Percentiles rank a stretch among this genome's conserved stretches.
phyloP scores from a whole-genome alignment of 2,113 vertebrate species.

The Micronycteris hirsuta region DNA sequence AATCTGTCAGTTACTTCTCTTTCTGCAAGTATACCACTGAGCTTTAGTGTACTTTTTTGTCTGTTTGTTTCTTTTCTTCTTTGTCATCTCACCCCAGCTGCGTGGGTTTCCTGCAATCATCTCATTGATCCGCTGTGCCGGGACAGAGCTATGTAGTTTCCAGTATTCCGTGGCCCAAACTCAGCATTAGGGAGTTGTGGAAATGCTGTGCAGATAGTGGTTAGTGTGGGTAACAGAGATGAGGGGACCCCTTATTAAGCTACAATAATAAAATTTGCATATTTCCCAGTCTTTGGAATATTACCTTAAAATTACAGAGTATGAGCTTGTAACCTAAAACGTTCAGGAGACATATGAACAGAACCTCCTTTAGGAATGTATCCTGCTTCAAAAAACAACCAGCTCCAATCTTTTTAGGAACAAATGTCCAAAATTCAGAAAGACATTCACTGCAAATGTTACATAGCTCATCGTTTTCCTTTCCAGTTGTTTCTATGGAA shows the following conservation, averaged over 20 bases:
- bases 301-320: neutral
- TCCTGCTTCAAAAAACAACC: neutral
- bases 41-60: neutral
- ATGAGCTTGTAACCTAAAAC: neutral
- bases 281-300: neutral
- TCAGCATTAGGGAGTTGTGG: neutral
- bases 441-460: neutral
- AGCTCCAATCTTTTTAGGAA: constrained; percentile 28
- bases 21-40: neutral
- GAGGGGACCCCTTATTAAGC: neutral
- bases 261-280: neutral
- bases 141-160: neutral
- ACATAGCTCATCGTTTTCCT: constrained; percentile 32
- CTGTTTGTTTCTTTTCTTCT: neutral
- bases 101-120: neutral
- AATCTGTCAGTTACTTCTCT: neutral
- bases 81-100: neutral
- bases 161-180: neutral
- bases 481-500: constrained; percentile 49
- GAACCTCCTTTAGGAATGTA: neutral
- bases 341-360: neutral
- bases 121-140: neutral
- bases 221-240: neutral
- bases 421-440: constrained; percentile 42
- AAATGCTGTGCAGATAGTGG: neutral